Evolutionary conservation across 2,113 vertebrate genomes (phyloP), one percentile per base, ranked within the genome.

Genomic region (Pangasianodon gigas): DNA sequence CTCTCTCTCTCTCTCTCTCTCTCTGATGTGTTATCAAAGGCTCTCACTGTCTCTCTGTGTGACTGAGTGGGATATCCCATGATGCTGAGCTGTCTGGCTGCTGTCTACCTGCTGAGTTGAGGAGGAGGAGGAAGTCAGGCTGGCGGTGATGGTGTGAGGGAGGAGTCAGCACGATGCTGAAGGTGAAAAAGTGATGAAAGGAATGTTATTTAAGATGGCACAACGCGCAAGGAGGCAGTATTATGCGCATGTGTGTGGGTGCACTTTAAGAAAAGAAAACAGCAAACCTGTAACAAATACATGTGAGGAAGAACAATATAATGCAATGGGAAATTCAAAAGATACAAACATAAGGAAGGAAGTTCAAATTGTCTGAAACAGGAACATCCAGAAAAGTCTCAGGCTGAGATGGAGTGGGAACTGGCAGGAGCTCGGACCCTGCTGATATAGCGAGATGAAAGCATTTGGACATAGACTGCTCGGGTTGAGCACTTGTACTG

Each of bases 21-120:
- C 32, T 86, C 87, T 90, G 89, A 88, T 90, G 84, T 90, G 84
- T 87, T 90, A 92, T 92, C 91, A 92, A 90, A 92, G 91, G 48
- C 67, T 83, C 82, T 77, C 54, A 48, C 91, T 90, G 26, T 65
- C 71, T 85, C 88, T 79, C 82, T 56, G 67, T 75, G 79, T 80
- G 82, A 87, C 58, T 90, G 79, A 82, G 86, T 82, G 56, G 58
- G 58, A 86, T 89, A 74, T 88, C 89, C 89, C 87, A 85, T 62
- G 89, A 92, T 87, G 89, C 87, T 56, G 54, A 90, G 77, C 89
- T 90, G 84, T 69, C 60, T 79, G 90, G 85, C 58, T 84, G 52
- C 9, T 58, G 26, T 89, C 71, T 62, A 44, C 88, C 54, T 85
- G 54, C 67, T 75, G 2, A 74, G 85, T 48, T 82, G 56, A 81